Conservation (phyloP, 2,797 vertebrate genomes). For the Clarias platycephalus region DNA sequence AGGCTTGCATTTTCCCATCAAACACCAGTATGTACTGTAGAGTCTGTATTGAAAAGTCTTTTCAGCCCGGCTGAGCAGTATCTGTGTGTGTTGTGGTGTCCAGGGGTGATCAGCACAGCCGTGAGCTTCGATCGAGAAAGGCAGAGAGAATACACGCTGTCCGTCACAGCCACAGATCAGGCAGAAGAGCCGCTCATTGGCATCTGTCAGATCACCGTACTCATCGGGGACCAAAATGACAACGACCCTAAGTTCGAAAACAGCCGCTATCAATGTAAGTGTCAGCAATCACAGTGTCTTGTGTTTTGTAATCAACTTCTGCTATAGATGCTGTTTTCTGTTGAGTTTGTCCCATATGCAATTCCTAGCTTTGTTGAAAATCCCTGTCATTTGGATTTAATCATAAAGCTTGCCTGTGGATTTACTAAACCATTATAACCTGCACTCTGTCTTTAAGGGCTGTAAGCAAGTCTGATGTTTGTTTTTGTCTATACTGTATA, state of each 20-base stretch:
- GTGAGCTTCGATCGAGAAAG: slow-evolving; percentile 84
- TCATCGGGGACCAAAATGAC: slow-evolving; percentile 85
- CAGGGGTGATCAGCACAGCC: slow-evolving; percentile 81
- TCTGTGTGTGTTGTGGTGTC: slow-evolving; percentile 1
- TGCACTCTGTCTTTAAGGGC: background rate
- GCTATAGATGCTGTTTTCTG: background rate
- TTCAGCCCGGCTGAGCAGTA: background rate
- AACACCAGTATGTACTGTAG: background rate
- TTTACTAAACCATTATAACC: background rate
- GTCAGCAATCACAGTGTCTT: background rate
- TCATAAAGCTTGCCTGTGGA: slow-evolving; percentile 6
- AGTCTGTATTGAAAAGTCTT: background rate
- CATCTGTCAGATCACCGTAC: slow-evolving; percentile 80
- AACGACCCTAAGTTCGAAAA: slow-evolving; percentile 89
- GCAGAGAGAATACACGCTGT: slow-evolving; percentile 80
- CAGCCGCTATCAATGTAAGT: slow-evolving; percentile 87
- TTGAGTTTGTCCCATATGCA: background rate
- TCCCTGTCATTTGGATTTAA: background rate
- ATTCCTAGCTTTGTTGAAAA: background rate
- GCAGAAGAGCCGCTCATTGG: slow-evolving; percentile 84
- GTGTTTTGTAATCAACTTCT: background rate
- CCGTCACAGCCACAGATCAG: slow-evolving; percentile 84
- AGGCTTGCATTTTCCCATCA: background rate
- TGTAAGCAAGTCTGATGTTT: background rate
- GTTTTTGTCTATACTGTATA: background rate